Percentiles rank a stretch among this genome's conserved stretches.
These are phyloP conservation scores for Drosophila paramelanica DNA, from an alignment of 2,888 invertebrate genomes.

Conservation along the genomic window DNA sequence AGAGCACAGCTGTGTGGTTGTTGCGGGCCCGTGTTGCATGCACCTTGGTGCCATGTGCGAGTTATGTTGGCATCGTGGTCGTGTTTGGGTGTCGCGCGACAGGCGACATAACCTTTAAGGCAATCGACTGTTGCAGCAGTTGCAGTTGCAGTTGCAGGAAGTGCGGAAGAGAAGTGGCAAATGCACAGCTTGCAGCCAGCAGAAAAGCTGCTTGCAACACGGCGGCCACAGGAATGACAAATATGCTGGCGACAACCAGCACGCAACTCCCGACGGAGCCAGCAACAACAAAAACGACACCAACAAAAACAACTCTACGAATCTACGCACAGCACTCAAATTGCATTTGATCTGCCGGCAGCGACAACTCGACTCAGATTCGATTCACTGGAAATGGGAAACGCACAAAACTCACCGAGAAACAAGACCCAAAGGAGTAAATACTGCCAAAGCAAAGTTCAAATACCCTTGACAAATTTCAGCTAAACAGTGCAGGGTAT, in stretches of 20 bases:
- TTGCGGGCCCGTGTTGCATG: conserved; percentile 40
- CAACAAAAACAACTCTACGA: conserved; percentile 24
- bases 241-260: conserved; percentile 58
- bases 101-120: conserved; percentile 77
- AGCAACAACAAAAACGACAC: conserved; percentile 20
- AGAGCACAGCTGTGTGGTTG: conserved; percentile 23
- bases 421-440: not conserved
- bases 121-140: conserved; percentile 35
- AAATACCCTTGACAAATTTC: conserved; percentile 9
- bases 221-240: conserved; percentile 67
- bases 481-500: no score
- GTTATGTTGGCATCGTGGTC: conserved; percentile 28
- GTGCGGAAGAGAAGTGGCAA: conserved; percentile 45
- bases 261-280: conserved; percentile 59
- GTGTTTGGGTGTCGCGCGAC: conserved; percentile 70
- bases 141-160: conserved; percentile 6
- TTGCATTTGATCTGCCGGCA: conserved; percentile 42
- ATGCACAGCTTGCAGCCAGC: conserved; percentile 16
- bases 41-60: conserved; percentile 20
- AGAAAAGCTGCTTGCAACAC: conserved; percentile 36
- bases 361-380: conserved; percentile 33
- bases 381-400: conserved; percentile 49
- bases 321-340: conserved; percentile 18
- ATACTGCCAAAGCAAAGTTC: no score
- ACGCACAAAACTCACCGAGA: conserved; percentile 8